phyloP scores from a whole-genome alignment of 2,113 vertebrate species.

The Haliaeetus leucogaster region DNA sequence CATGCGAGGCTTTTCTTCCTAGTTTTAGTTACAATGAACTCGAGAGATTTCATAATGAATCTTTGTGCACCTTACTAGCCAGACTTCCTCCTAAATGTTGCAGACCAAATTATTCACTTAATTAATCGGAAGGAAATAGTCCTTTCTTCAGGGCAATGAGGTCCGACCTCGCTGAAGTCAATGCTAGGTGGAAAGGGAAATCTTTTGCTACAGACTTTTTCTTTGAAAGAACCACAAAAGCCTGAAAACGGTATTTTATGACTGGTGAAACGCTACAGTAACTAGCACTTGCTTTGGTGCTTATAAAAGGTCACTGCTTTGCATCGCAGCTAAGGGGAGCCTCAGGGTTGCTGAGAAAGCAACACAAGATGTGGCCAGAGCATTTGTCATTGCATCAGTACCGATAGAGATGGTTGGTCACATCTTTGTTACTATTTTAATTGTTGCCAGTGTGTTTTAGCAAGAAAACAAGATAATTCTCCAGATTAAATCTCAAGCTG shows the following conservation, averaged over 20 bases:
- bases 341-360: neutral
- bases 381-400: fast-evolving
- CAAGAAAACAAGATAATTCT: neutral
- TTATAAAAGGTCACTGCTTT: neutral
- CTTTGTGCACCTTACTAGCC: neutral
- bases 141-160: neutral
- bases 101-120: neutral
- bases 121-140: neutral
- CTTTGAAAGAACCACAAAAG: neutral
- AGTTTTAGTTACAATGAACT: neutral
- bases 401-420: fast-evolving
- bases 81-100: neutral
- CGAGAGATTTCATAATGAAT: neutral
- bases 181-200: neutral
- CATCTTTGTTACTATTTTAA: neutral
- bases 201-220: neutral
- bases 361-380: neutral
- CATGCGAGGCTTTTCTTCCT: neutral
- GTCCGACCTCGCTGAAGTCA: neutral
- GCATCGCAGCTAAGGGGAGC: neutral
- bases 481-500: neutral
- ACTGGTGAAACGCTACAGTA: neutral
- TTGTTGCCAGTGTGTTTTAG: fast-evolving
- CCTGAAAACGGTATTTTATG: neutral
- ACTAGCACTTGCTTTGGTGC: neutral